phyloP scores from a whole-genome alignment of 2,797 vertebrate species.

The Amazona finschi region DNA sequence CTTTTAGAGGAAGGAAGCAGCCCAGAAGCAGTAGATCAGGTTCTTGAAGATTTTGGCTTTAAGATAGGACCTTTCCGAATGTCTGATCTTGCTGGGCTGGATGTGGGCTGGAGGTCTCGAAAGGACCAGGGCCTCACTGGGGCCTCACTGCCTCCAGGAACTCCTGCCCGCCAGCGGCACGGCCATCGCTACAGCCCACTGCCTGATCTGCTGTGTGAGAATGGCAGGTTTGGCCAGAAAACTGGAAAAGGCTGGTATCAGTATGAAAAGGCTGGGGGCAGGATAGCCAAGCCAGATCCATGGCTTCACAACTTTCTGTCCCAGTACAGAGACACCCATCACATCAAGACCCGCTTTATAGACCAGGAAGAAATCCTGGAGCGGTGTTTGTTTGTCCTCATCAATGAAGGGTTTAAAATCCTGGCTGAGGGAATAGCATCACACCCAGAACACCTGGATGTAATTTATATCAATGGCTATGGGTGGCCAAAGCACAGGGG shows the following conservation, averaged over 20 bases:
- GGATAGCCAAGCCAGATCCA: constrained; percentile 79
- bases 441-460: constrained; percentile 87
- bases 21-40: constrained; percentile 84
- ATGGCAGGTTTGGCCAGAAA: constrained; percentile 89
- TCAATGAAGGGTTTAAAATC: constrained; percentile 89
- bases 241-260: constrained; percentile 86
- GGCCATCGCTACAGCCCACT: constrained; percentile 85
- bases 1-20: constrained; percentile 90
- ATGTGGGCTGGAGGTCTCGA: constrained; percentile 87
- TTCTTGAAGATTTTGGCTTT: constrained; percentile 89
- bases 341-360: constrained; percentile 73
- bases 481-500: constrained; percentile 88
- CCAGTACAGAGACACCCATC: constrained; percentile 78
- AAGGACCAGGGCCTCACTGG: constrained; percentile 76
- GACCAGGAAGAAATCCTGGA: constrained; percentile 86
- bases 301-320: constrained; percentile 83
- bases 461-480: constrained; percentile 88
- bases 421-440: constrained; percentile 87
- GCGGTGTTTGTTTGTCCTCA: constrained; percentile 84
- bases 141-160: constrained; percentile 53
- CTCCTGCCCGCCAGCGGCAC: constrained; percentile 65
- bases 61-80: constrained; percentile 87
- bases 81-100: constrained; percentile 89
- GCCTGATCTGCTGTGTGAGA: constrained; percentile 87
- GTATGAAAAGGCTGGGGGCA: constrained; percentile 83